A percentile compares a stretch with the other conserved stretches of the same genome.
Evolutionary conservation across 2,113 vertebrate species (phyloP).

Genomic region (Scatophagus argus): DNA sequence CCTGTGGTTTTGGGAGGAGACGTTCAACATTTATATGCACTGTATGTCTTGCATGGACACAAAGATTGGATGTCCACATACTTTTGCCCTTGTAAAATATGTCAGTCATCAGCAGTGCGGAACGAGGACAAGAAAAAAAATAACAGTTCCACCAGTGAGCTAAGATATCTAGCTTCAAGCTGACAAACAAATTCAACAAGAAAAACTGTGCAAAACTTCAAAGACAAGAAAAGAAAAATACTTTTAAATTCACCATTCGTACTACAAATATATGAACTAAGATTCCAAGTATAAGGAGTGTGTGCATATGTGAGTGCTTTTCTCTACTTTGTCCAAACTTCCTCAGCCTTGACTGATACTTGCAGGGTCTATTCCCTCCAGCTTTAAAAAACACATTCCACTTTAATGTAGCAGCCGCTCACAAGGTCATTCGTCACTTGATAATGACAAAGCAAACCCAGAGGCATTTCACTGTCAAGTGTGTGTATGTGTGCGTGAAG

Average conservation of each 20-base stretch:
- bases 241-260: constrained; percentile 3
- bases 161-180: not conserved
- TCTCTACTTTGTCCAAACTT: constrained; percentile 44
- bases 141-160: not conserved
- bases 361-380: constrained; percentile 51
- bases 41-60: too few relatives aligned
- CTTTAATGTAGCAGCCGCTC: constrained; percentile 65
- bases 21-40: not conserved
- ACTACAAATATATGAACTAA: constrained; percentile 2
- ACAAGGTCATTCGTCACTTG: constrained; percentile 75
- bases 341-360: constrained; percentile 58
- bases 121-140: not conserved
- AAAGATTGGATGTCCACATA: not conserved
- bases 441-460: constrained; percentile 75
- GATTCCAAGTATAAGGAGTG: not conserved
- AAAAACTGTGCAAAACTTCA: not conserved
- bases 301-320: constrained; percentile 1
- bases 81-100: not conserved
- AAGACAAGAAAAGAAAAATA: not conserved
- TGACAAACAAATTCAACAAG: not conserved
- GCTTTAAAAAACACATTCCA: constrained; percentile 75
- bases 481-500: constrained; percentile 17
- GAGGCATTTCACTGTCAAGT: constrained; percentile 49
- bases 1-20: too few relatives aligned
- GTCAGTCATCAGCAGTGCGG: not conserved